These are phyloP conservation scores for Agrochola lota DNA, from an alignment of 2,888 invertebrate species.

Conservation along the genomic window DNA sequence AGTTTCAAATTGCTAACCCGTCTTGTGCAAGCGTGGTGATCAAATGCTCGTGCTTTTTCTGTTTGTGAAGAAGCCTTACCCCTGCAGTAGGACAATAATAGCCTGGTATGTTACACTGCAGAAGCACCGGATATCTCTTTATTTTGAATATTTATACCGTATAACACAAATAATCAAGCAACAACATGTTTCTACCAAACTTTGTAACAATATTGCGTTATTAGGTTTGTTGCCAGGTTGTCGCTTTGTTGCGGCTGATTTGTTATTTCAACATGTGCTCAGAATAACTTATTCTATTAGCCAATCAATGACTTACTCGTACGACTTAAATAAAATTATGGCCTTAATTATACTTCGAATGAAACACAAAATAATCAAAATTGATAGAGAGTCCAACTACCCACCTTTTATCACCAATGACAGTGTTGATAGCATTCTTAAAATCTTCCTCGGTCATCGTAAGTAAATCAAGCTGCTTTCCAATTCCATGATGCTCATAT, in stretches of 20 bases:
- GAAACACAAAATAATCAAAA: not conserved
- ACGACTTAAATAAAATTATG: too few relatives aligned
- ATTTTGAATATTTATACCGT: not conserved
- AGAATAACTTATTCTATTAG: too few relatives aligned
- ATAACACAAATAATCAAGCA: too few relatives aligned
- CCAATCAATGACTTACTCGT: not conserved
- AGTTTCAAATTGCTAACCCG: not conserved
- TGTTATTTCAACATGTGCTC: not conserved
- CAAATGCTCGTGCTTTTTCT: not conserved
- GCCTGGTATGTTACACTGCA: not conserved
- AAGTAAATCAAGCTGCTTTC: constrained; percentile 34
- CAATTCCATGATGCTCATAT: constrained; percentile 50
- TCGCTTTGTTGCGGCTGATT: not conserved
- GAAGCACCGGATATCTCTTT: not conserved
- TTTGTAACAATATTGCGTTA: not conserved
- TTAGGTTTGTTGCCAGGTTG: not conserved
- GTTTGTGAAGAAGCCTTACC: not conserved
- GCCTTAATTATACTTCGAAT: not conserved
- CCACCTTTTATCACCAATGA: constrained; percentile 43
- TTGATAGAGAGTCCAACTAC: not conserved
- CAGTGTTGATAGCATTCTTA: constrained; percentile 21
- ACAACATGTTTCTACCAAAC: not conserved
- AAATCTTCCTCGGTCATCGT: constrained; percentile 41
- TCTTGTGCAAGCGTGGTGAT: too few relatives aligned
- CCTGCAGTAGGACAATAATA: too few relatives aligned